Evolutionary conservation across 1,140 invertebrate species (phyloP), one percentile per base, ranked within the genome.

Genomic region (Homarus americanus): DNA sequence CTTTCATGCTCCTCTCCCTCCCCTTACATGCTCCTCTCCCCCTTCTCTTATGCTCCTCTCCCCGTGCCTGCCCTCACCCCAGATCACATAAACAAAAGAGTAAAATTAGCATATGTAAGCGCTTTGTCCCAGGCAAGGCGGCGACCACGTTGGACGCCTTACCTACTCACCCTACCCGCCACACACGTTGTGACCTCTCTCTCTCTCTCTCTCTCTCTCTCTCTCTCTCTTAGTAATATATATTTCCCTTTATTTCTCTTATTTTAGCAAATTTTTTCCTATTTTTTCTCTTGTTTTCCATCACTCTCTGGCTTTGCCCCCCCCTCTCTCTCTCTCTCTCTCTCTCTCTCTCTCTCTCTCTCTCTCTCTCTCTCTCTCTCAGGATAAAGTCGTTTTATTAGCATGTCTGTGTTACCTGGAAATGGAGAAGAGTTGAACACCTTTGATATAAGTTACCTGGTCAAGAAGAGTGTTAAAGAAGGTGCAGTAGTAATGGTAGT

Each of bases 1-100:
- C 41, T 24, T 3, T 36, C 73, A 5, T n/a, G 17, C 32, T 40
- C 41, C n/a, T 80, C n/a, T 24, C 76, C 28, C 76, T 2, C 3
- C 32, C 53, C 40, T 41, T 28, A 32, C 75, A 34, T 40, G 24
- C 12, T 78, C 44, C 17, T 28, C 28, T 73, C 32, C 72, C 32
- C 32, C 24, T 58, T 20, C 53, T 58, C 53, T 36, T 28, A 28
- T 75, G 20, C 73, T 7, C 10, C 53, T 63, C 24, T n/a, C 10
- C 3, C 17, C 36, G 34, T 17, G 32, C 24, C 10, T 76, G 36
- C 40, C 28, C 73, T 76, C 63, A 69, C 63, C 28, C 63, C 63
- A 69, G 63, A 69, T 69, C 63, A 69, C 63, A 69, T 69, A 69
- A 69, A 69, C 63, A 69, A 69, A 69, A 69, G 63, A 69, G 24